Conservation (phyloP, 1,140 invertebrate genomes). For the Probaryconus sp. region DNA sequence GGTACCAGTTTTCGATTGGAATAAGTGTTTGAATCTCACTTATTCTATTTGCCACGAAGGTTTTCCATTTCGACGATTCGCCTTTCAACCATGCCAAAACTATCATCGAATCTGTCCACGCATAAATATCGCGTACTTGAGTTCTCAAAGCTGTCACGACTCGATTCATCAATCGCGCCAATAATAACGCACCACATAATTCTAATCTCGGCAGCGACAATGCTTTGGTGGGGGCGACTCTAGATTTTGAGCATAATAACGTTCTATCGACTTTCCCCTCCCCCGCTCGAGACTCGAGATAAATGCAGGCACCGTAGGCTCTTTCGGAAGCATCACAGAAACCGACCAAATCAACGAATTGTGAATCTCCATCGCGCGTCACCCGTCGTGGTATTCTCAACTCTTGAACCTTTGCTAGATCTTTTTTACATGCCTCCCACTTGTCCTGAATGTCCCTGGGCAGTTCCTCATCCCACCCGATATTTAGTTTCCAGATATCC, state of each 20-base stretch:
- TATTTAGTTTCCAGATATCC: slow-evolving; percentile 1
- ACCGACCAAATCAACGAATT: neutral
- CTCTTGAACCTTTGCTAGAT: neutral
- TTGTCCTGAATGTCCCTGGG: neutral
- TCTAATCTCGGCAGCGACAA: slow-evolving; percentile 66
- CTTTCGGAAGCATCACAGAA: slow-evolving; percentile 18
- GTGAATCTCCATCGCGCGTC: neutral
- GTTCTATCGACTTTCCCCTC: neutral
- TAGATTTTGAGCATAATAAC: slow-evolving; percentile 60
- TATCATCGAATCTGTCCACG: slow-evolving; percentile 14
- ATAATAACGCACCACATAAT: slow-evolving; percentile 64
- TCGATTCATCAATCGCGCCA: slow-evolving; percentile 41
- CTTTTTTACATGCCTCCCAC: neutral
- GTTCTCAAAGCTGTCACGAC: neutral
- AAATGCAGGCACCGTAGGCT: slow-evolving; percentile 16
- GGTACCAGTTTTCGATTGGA: neutral
- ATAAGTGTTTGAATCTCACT: neutral
- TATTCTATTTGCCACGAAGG: slow-evolving; percentile 5
- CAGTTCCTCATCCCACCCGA: slow-evolving; percentile 8
- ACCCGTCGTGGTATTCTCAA: neutral
- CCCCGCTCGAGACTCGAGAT: neutral
- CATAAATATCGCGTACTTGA: neutral
- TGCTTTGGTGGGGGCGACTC: slow-evolving; percentile 66
- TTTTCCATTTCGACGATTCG: neutral
- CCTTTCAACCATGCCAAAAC: slow-evolving; percentile 6